phyloP scores from a whole-genome alignment of 2,113 vertebrate genomes.

The human (Homo sapiens) region GRCh38 chr2:30868001-30868500 shows the following conservation, averaged over 20 bases:
- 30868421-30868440: neutral
- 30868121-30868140: slow-evolving; percentile 87
- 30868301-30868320: slow-evolving; percentile 55
- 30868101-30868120: slow-evolving; percentile 87
- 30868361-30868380: neutral
- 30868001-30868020: neutral
- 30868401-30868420: neutral
- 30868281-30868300: slow-evolving; percentile 54
- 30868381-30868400: neutral
- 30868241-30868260: slow-evolving; percentile 78
- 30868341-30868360: neutral
- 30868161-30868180: slow-evolving; percentile 87
- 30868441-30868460: no score
- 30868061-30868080: slow-evolving; percentile 81
- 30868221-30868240: slow-evolving; percentile 79
- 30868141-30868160: slow-evolving; percentile 86
- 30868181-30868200: slow-evolving; percentile 81
- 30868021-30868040: slow-evolving; percentile 74
- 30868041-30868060: slow-evolving; percentile 60
- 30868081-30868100: slow-evolving; percentile 84
- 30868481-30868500: no score
- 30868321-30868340: neutral
- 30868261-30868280: slow-evolving; percentile 71
- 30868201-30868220: slow-evolving; percentile 80
- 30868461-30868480: no score